Percentiles rank a stretch among this genome's conserved stretches.
These are phyloP conservation scores for Tachystola acroxantha DNA, from an alignment of 2,888 invertebrate species.

Conservation along the genomic window DNA sequence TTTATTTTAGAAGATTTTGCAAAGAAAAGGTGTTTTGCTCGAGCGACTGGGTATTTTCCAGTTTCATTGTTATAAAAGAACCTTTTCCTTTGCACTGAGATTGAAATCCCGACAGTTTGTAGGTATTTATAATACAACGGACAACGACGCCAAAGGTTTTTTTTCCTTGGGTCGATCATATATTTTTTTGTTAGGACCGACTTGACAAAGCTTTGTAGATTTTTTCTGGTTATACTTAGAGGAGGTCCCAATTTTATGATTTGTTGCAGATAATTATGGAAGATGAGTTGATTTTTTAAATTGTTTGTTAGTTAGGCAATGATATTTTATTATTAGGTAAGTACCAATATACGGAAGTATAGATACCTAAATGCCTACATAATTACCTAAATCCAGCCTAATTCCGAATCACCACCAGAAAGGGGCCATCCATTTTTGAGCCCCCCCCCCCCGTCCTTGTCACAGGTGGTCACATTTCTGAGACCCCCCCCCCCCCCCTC, in stretches of 20 bases:
- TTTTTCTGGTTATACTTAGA: conserved; percentile 42
- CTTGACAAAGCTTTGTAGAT: conserved; percentile 45
- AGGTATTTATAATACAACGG: conserved; percentile 52
- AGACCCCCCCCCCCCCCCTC: too few relatives aligned
- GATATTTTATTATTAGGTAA: not conserved
- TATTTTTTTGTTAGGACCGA: conserved; percentile 46
- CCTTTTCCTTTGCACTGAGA: conserved; percentile 39
- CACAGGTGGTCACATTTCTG: too few relatives aligned
- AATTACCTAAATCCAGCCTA: too few relatives aligned
- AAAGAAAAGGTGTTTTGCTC: conserved; percentile 47
- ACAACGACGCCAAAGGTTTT: conserved; percentile 27
- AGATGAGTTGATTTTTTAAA: conserved; percentile 42
- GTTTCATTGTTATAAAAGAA: conserved; percentile 45
- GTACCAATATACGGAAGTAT: not conserved
- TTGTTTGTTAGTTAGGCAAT: not conserved
- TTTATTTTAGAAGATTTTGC: conserved; percentile 20
- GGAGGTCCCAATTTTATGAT: conserved; percentile 59
- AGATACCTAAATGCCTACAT: too few relatives aligned
- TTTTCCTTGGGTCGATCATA: conserved; percentile 34
- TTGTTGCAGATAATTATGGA: conserved; percentile 60
- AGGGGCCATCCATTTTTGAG: too few relatives aligned
- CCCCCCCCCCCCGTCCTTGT: too few relatives aligned
- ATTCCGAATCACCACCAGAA: too few relatives aligned
- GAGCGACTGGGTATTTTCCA: conserved; percentile 51
- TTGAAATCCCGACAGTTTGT: conserved; percentile 39